Evolutionary conservation across 2,888 invertebrate genomes (phyloP), one percentile per base, ranked within the genome.

Genomic region (Lissonota sp.): DNA sequence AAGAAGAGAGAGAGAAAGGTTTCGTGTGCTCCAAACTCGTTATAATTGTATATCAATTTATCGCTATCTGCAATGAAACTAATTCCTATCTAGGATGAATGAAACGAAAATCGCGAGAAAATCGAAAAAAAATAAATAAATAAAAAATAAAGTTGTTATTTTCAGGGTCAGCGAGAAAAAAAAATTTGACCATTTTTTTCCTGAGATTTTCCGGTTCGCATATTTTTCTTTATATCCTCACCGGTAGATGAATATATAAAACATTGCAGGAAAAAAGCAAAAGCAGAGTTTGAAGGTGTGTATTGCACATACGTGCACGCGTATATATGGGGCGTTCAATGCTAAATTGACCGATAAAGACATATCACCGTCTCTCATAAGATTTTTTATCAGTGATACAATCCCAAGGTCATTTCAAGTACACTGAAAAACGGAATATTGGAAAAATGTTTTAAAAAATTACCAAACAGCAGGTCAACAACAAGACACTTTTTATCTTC

Each of bases 231-330:
- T 44, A 14, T 44, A 57, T 57, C 53, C 67, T 44, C 4, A 60
- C 16, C 42, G 16, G 26, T n/a, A 16, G 6, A 53, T 10, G 39
- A 8, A 60, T 14, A 49, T 16, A 53, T 53, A 49, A 62, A 12
- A 12, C 40, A 39, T 62, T 37, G 51, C 60, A 51, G 60, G 71
- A 72, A 62, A 62, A 62, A 39, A 40, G 51, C 8, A 14, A 37
- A 49, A 26, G 67, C 58, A 67, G 42, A 60, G 60, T 58, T 71
- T 71, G 6, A 60, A 71, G 60, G 70, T 58, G 70, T 58, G 49
- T 39, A 70, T 60, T 60, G 46, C 46, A 46, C 69, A 46, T 42
- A 44, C 39, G 42, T 16, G 8, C n/a, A n/a, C 40, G 26, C 40
- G 3, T 14, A 40, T 49, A 74, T 75, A 79, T 72, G 73, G 26